Conservation (phyloP, 2,113 vertebrate genomes). For the Cromileptes altivelis region DNA sequence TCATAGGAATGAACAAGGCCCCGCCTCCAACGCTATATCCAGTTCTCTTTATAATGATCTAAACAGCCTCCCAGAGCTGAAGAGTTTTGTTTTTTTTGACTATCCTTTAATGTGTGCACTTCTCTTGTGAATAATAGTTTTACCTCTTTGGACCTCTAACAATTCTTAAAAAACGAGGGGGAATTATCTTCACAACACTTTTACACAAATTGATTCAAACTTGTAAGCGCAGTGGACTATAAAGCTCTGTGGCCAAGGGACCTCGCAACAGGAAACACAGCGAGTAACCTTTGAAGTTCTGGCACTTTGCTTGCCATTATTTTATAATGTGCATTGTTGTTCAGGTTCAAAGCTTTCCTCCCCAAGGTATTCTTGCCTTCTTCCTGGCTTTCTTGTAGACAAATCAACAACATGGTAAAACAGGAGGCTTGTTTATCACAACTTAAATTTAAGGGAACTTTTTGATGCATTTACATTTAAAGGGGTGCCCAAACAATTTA, state of each 20-base stretch:
- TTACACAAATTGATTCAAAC: constrained; percentile 14
- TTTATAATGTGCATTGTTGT: constrained; percentile 10
- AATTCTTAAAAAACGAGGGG: too few species aligned
- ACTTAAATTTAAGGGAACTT: neutral
- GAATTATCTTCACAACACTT: neutral
- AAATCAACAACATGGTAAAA: neutral
- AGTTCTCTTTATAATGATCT: too few species aligned
- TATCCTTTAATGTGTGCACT: too few species aligned
- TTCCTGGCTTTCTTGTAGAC: neutral
- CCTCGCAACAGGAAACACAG: neutral
- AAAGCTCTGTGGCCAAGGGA: neutral
- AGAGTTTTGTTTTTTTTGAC: too few species aligned
- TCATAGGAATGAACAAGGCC: too few species aligned
- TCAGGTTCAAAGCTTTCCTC: neutral
- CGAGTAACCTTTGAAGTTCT: neutral
- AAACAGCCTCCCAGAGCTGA: too few species aligned
- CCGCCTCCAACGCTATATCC: too few species aligned
- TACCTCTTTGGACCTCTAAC: too few species aligned
- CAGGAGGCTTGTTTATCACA: neutral
- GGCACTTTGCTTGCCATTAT: neutral
- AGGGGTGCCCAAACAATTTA: neutral
- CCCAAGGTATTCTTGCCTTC: neutral
- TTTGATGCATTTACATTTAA: neutral
- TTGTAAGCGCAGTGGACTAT: neutral
- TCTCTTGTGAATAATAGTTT: too few species aligned